Evolutionary conservation across 2,888 invertebrate genomes (phyloP).

Genomic region (Aricia artaxerxes): DNA sequence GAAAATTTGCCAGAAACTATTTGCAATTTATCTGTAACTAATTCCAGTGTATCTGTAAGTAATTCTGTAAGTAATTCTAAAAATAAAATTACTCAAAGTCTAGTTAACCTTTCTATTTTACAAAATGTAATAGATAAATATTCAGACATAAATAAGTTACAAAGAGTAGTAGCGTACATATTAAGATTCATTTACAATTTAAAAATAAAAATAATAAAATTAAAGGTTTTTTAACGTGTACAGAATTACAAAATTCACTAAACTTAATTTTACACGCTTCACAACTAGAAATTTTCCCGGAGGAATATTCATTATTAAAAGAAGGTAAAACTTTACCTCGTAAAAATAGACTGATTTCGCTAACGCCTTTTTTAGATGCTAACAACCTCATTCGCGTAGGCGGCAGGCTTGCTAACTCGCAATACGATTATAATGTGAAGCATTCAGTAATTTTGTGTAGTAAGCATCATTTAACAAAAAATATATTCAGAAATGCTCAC

Average conservation of each 20-base stretch:
- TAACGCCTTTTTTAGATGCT: background rate
- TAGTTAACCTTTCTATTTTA: too few relatives aligned
- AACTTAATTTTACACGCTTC: background rate
- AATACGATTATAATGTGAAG: constrained; percentile 24
- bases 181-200: constrained; percentile 24
- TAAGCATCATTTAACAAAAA: constrained; percentile 3
- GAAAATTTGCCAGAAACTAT: background rate
- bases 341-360: constrained; percentile 1
- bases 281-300: background rate
- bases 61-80: too few relatives aligned
- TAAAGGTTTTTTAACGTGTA: background rate
- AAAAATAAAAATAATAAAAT: background rate
- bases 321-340: background rate
- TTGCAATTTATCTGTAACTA: too few relatives aligned
- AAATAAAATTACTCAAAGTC: too few relatives aligned
- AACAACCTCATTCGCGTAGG: constrained; percentile 26
- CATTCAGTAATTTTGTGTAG: constrained; percentile 12
- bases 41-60: too few relatives aligned
- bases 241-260: constrained; percentile 5
- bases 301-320: background rate
- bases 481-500: too few relatives aligned
- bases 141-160: constrained; percentile 3
- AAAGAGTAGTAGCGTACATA: constrained; percentile 2
- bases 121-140: background rate
- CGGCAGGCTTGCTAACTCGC: constrained; percentile 5